A percentile compares a stretch with the other conserved stretches of the same genome.
phyloP scores from a whole-genome alignment of 2,888 invertebrate genomes.

The Agapostemon virescens region DNA sequence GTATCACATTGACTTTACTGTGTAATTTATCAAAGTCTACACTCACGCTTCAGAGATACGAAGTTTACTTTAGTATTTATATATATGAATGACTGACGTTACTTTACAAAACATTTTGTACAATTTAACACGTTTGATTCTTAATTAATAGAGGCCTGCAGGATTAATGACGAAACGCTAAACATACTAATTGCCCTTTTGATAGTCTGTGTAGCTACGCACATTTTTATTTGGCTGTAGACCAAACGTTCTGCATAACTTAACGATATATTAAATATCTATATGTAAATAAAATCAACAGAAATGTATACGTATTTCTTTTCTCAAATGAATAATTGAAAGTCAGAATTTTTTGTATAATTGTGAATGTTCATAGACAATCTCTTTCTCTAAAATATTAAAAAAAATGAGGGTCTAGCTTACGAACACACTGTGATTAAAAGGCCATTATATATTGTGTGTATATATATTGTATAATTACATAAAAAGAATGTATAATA shows the following conservation, averaged over 20 bases:
- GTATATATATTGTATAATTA: constrained; percentile 5
- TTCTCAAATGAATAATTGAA: background rate
- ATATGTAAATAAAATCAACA: constrained; percentile 7
- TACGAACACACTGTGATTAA: constrained; percentile 9
- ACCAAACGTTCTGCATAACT: background rate
- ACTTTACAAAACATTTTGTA: constrained; percentile 77
- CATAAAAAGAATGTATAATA: constrained; percentile 14
- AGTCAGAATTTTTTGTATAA: background rate
- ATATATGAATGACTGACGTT: constrained; percentile 62
- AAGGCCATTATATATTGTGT: constrained; percentile 37
- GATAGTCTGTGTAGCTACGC: background rate
- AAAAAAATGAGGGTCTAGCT: constrained; percentile 3
- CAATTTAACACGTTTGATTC: constrained; percentile 54
- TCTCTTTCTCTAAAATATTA: constrained; percentile 16
- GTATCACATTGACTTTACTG: constrained; percentile 60
- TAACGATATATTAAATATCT: background rate
- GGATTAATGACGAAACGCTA: constrained; percentile 21
- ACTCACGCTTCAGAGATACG: constrained; percentile 60
- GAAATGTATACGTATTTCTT: constrained; percentile 5
- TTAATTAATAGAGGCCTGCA: constrained; percentile 59
- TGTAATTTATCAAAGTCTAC: constrained; percentile 65
- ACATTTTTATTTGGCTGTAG: background rate
- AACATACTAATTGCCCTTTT: constrained; percentile 1
- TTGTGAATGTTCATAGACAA: background rate
- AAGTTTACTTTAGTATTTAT: constrained; percentile 56